Percentiles rank a stretch among this genome's conserved stretches.
phyloP scores from a whole-genome alignment of 1,140 invertebrate genomes.

The Zaprionus ornatus region DNA sequence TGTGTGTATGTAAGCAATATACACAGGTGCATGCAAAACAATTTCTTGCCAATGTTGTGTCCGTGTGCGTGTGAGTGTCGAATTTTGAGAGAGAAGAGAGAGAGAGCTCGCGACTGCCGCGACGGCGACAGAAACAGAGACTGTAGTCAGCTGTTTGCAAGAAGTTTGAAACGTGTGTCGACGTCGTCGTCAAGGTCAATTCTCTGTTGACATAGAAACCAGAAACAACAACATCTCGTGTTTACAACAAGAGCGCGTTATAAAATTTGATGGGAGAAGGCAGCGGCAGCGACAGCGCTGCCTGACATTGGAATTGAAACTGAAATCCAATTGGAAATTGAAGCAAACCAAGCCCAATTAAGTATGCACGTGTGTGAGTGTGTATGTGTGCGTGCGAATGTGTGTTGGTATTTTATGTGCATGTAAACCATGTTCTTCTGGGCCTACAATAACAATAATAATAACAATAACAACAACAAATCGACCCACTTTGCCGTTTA shows the following conservation, averaged over 20 bases:
- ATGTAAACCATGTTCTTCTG: neutral
- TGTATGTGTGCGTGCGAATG: neutral
- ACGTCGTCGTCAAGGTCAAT: constrained; percentile 66
- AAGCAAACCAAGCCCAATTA: constrained; percentile 44
- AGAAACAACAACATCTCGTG: constrained; percentile 37
- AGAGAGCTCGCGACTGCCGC: constrained; percentile 21
- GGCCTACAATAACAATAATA: constrained; percentile 18
- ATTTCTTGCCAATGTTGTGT: constrained; percentile 21
- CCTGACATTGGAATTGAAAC: constrained; percentile 56
- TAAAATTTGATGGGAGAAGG: constrained; percentile 30
- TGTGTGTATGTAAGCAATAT: constrained; percentile 41
- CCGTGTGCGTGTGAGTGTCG: neutral
- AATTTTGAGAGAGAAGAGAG: constrained; percentile 2
- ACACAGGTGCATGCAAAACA: constrained; percentile 16
- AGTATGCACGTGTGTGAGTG: neutral
- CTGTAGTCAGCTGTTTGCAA: constrained; percentile 61
- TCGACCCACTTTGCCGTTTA: constrained; percentile 40
- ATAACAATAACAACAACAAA: constrained; percentile 27
- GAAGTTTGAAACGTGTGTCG: constrained; percentile 38
- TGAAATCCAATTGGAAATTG: constrained; percentile 64
- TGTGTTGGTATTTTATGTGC: neutral
- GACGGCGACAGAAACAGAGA: constrained; percentile 18
- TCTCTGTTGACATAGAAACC: constrained; percentile 78
- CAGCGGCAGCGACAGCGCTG: neutral
- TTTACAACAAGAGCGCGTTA: constrained; percentile 30